These are phyloP conservation scores for Trissolcus basalis DNA, from an alignment of 1,140 invertebrate species.

Conservation along the genomic window DNA sequence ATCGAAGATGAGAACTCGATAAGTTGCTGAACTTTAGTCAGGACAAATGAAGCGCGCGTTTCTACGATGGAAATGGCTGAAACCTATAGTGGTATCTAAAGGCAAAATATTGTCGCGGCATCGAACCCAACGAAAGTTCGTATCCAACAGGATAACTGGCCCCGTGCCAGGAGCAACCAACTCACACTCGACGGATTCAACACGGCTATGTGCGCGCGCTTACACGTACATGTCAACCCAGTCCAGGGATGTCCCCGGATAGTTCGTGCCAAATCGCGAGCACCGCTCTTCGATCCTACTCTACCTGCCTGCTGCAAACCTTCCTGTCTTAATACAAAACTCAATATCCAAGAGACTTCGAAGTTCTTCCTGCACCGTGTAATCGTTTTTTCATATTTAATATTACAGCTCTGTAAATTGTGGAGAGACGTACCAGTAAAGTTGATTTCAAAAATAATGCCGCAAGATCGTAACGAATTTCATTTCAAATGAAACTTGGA, in stretches of 20 bases:
- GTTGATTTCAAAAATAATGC: too few species aligned
- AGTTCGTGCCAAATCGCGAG: slow-evolving; percentile 63
- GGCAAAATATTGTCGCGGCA: slow-evolving; percentile 68
- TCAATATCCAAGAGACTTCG: slow-evolving; percentile 17
- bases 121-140: slow-evolving; percentile 66
- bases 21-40: slow-evolving; percentile 58
- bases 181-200: slow-evolving; percentile 24
- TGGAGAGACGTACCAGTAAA: too few species aligned
- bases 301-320: slow-evolving; percentile 15
- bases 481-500: too few species aligned
- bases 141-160: slow-evolving; percentile 64
- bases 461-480: too few species aligned
- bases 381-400: too few species aligned
- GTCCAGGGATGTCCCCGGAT: slow-evolving; percentile 29
- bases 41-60: slow-evolving; percentile 61
- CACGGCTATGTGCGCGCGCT: slow-evolving; percentile 24
- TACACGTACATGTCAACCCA: slow-evolving; percentile 23
- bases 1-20: slow-evolving; percentile 54
- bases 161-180: slow-evolving; percentile 58
- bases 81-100: slow-evolving; percentile 54
- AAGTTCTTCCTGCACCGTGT: slow-evolving; percentile 3
- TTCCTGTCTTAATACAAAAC: slow-evolving; percentile 25
- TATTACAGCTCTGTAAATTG: too few species aligned
- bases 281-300: slow-evolving; percentile 55
- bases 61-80: slow-evolving; percentile 58